These are phyloP conservation scores for Porphyrio hochstetteri DNA, from an alignment of 2,113 vertebrate genomes.

Conservation along the genomic window DNA sequence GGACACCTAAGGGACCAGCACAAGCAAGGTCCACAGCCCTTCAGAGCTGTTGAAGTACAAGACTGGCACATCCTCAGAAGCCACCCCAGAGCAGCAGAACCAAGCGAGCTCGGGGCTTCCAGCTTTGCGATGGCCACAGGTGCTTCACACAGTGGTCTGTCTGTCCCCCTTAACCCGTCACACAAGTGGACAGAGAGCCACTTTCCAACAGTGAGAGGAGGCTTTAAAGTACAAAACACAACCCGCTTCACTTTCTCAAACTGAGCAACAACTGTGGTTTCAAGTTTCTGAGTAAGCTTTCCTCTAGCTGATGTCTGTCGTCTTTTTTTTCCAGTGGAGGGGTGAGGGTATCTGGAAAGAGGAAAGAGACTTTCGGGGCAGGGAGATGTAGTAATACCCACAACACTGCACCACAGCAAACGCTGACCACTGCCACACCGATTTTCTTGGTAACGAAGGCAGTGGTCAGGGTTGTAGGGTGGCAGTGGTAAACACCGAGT, in stretches of 20 bases:
- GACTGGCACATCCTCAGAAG: not conserved
- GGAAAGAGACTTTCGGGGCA: not conserved
- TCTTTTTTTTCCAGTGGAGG: not conserved
- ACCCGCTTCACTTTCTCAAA: not conserved
- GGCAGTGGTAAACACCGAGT: not conserved
- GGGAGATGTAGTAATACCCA: not conserved
- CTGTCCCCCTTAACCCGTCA: not conserved
- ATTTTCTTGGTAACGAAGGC: not conserved
- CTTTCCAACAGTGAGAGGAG: not conserved
- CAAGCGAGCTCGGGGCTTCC: not conserved
- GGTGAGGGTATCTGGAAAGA: not conserved
- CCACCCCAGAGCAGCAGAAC: not conserved
- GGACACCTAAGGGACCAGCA: not conserved
- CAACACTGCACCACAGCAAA: not conserved
- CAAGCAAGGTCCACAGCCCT: not conserved
- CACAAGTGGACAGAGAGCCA: not conserved
- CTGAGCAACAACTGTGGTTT: not conserved
- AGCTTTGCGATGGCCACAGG: not conserved
- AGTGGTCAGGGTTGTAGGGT: not conserved
- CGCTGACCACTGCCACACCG: fast-evolving
- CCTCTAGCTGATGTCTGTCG: not conserved
- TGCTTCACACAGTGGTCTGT: not conserved
- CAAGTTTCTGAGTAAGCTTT: not conserved
- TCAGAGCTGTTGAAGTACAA: fast-evolving
- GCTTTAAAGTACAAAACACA: not conserved